Base-by-base conservation (phyloP, 2,797 vertebrate species). In the Remorina albescens region DNA sequence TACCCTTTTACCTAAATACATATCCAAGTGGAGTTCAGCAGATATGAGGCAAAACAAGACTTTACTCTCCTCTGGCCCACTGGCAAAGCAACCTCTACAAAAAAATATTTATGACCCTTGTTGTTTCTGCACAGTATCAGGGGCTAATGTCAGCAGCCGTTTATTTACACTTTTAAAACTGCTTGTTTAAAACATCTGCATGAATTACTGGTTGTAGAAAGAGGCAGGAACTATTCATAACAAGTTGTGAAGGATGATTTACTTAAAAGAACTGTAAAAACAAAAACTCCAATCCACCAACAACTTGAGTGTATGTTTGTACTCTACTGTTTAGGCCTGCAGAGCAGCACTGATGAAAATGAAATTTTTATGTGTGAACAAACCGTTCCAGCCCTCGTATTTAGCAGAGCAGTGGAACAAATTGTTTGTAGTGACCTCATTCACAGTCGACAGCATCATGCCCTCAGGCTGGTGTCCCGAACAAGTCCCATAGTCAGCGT, bases 1-100 rank as follows among this genome's bases (percentile, higher is more conserved):
- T 82, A 62, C 80, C 90, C 88, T 93, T 92, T 93, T 78, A 81
- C 90, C 89, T 82, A 88, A 80, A 92, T 91, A 68, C 66, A 78
- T 25, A 46, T 67, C 80, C 78, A 77, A 79, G 50, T 86, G 67
- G 71, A 80, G 59, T 42, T 61, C 47, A 70, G 58, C 23, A 67
- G 63, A 82, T 58, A 55, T 72, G 74, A 19, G 57, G 77, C 49
- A 84, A 84, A 87, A 74, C 76, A 85, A 78, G 72, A 72, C 58
- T 61, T 63, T 32, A 28, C 70, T 74, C 69, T 80, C 71, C 50
- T 72, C 51, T 86, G 68, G 63, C 61, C 67, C 39, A 81, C 21
- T 74, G 26, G 42, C 32, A 47, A 51, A 69, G 72, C 47, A 44
- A 64, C 61, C 41, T 57, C 59, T 7, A 63, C 36, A 77, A 51